Percentiles rank a stretch among this genome's conserved stretches.
Evolutionary conservation across 2,888 invertebrate species (phyloP).

Genomic region (Pteria penguin): DNA sequence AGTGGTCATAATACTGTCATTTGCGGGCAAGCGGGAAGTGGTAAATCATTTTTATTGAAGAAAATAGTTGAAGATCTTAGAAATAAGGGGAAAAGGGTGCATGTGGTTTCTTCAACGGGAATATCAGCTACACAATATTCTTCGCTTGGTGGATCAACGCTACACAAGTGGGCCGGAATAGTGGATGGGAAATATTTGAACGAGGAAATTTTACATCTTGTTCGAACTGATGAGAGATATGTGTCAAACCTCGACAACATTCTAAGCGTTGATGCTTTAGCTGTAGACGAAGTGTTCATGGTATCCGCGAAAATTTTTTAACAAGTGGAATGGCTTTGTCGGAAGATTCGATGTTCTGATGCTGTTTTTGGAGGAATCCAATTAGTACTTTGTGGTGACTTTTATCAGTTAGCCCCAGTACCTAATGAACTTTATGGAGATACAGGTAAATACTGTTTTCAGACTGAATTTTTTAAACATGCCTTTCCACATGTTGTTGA

Average conservation of each 20-base stretch:
- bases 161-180: conserved; percentile 39
- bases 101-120: conserved; percentile 42
- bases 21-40: conserved; percentile 32
- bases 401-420: not conserved
- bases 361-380: conserved; percentile 33
- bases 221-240: conserved; percentile 28
- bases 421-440: not conserved
- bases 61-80: too few species aligned
- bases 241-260: not conserved
- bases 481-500: not conserved
- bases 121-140: conserved; percentile 40
- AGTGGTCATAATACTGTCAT: not conserved
- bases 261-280: conserved; percentile 5
- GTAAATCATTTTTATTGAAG: too few species aligned
- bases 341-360: not conserved
- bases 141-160: conserved; percentile 12
- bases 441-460: not conserved
- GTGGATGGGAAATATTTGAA: conserved; percentile 34
- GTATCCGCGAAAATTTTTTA: conserved; percentile 17
- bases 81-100: conserved; percentile 29
- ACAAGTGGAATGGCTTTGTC: conserved; percentile 20
- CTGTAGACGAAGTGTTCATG: conserved; percentile 38
- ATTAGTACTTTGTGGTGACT: conserved; percentile 12
- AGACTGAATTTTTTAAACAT: not conserved
- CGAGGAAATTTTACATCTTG: conserved; percentile 27